A percentile compares a stretch with the other conserved stretches of the same genome.
These are phyloP conservation scores for Anser brachyrhynchus DNA, from an alignment of 2,113 vertebrate genomes.

Conservation along the genomic window DNA sequence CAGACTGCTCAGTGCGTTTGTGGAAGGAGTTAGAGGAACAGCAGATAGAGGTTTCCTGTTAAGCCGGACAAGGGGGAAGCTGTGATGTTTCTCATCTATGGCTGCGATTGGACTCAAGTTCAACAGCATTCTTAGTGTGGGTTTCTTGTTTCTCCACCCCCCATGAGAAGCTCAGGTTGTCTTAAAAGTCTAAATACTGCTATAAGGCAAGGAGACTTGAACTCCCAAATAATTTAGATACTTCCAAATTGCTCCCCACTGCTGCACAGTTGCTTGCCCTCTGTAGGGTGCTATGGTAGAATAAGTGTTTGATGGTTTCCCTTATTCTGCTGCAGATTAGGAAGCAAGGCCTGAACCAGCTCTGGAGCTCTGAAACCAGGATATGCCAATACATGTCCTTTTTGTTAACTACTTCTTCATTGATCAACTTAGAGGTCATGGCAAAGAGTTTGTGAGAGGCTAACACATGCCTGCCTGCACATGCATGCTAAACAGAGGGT, in stretches of 20 bases:
- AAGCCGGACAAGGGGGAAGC: constrained; percentile 57
- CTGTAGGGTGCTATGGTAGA: neutral
- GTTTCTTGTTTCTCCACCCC: neutral
- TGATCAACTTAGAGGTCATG: neutral
- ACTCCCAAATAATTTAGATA: neutral
- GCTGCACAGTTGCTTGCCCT: neutral
- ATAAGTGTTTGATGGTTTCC: neutral
- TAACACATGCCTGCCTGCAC: neutral
- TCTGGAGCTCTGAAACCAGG: neutral
- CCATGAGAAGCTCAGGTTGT: neutral
- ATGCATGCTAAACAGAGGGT: neutral
- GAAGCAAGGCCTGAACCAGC: neutral
- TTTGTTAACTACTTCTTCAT: neutral
- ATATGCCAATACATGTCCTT: neutral
- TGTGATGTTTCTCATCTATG: constrained; percentile 35
- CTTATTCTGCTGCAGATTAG: neutral
- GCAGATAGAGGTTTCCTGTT: constrained; percentile 63
- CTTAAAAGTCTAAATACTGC: neutral
- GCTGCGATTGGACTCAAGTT: neutral
- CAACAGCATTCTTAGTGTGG: neutral
- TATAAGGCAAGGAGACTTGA: neutral
- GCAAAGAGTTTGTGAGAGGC: neutral
- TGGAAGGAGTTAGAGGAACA: constrained; percentile 64
- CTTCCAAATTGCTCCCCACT: neutral
- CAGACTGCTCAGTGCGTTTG: constrained; percentile 36